A percentile compares a stretch with the other conserved stretches of the same genome.
Conservation (phyloP, 2,888 invertebrate species). For the Pristionchus exspectatus region DNA sequence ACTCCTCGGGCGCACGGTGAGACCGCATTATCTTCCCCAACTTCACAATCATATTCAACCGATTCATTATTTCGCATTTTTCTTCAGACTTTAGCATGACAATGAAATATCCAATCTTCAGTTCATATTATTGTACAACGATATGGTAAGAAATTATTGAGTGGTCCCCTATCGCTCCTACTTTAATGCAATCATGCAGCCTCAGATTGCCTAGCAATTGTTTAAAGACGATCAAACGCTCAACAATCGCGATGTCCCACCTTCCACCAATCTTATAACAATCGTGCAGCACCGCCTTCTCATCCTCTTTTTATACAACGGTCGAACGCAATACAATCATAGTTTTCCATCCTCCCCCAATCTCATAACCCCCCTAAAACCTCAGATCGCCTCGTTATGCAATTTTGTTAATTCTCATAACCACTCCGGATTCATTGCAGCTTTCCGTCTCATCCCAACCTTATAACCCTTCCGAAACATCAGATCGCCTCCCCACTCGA, state of each 20-base stretch:
- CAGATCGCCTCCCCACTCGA: conserved; percentile 11
- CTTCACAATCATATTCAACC: no score
- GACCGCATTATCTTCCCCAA: not conserved
- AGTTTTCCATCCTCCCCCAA: not conserved
- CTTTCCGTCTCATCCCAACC: not conserved
- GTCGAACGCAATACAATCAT: not conserved
- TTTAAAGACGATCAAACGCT: not conserved
- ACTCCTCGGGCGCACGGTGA: conserved; percentile 3
- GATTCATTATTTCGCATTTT: no score
- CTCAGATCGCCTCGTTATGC: not conserved
- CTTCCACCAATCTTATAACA: no score
- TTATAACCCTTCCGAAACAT: not conserved
- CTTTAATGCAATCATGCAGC: no score
- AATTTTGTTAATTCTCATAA: not conserved
- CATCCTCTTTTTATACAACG: not conserved
- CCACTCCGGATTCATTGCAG: not conserved
- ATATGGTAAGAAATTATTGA: no score
- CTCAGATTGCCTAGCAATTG: no score
- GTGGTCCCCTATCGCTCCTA: no score
- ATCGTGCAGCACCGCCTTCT: not conserved
- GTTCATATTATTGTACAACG: no score
- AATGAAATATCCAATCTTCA: no score
- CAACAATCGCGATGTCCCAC: not conserved
- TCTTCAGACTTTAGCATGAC: no score
- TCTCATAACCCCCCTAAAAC: not conserved